Base-by-base conservation (phyloP, 2,888 invertebrate species). In the Orthosia cruda region DNA sequence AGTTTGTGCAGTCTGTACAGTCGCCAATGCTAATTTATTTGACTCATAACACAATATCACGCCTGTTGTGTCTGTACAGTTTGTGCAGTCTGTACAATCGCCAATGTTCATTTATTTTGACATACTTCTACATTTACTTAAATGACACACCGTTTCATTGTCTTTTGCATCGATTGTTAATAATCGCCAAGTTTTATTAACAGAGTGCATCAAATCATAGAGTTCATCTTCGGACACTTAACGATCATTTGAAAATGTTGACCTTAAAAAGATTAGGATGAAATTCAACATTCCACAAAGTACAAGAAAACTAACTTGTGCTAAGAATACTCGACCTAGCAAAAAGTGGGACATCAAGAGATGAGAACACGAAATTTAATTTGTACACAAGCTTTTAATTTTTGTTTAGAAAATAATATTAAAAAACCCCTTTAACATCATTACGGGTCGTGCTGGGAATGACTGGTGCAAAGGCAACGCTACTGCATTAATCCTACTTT, bases 391-490 rank as follows among this genome's bases (percentile, higher is more conserved):
- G 32, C 63, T 13, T 63, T 69, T 69, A 63, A 63, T 20, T 62
- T 40, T 69, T 67, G 57, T 57, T 26, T 57, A 16, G 26, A 57
- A 57, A 15, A 16, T 57, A 67, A 58, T n/a, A 67, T 67, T 12
- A 67, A 67, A 67, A 45, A n/a, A 67, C 59, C n/a, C n/a, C 23
- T 67, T 67, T 47, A 59, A 1, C 11, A 67, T 67, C 4, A 16
- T 16, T 12, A 47, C n/a, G 23, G 59, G 67, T 9, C n/a, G 5
- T 59, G 67, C 59, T 26, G 67, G 58, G 15, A 0, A 23, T 23
- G 45, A 45, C 18, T 58, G 66, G 66, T 66, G 45, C 18, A 58
- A 13, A 66, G 9, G 26, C 9, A 40, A 9, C 9, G 9, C 40
- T 40, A 40, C 40, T 40, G 40, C 40, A 40, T 40, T 7, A 40